Evolutionary conservation across 1,140 invertebrate species (phyloP), one percentile per base, ranked within the genome.

Genomic region (Lethocerus indicus): DNA sequence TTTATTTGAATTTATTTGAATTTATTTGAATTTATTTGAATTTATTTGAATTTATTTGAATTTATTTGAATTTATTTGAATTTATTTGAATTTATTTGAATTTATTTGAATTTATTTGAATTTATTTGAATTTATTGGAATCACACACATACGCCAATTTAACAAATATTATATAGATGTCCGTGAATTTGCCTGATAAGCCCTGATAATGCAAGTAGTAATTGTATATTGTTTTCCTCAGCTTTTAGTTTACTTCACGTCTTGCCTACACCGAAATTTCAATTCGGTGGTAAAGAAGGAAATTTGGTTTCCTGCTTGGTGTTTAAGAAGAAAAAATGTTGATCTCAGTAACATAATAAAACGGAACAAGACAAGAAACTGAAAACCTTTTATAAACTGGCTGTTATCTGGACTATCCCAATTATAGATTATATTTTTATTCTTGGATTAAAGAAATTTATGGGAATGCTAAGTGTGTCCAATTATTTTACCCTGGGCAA

Each of bases 211-310:
- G 14, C 16, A 24, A 16, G 12, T 18, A 27, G 18, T 13, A 51
- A 41, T 47, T 43, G 53, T 43, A 48, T 55, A 55, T 47, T 51
- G 58, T 63, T 50, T 60, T 54, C 66, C 68, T 56, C 64, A 76
- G 76, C 71, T 60, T 81, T 90, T 60, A 58, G 67, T 3, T 58
- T 80, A 1, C 56, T 71, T 47, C 63, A 72, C 25, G 67, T 74
- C 5, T 78, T 92, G 58, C 81, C 83, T 27, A 79, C 83, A 6
- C 83, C 85, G 4, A 74, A 74, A 27, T 88, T 89, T 62, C 74
- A 76, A 56, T 92, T 90, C 68, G 87, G 85, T 35, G 87, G 87
- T 39, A 79, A 83, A 69, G 71, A 72, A 23, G 87, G 87, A 45
- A 83, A 74, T 57, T 72, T 79, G 50, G 77, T 88, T 12, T 82